Percentiles rank a stretch among this genome's conserved stretches.
Evolutionary conservation across 1,140 invertebrate genomes (phyloP).

Genomic region (Drosophila arawakana): DNA sequence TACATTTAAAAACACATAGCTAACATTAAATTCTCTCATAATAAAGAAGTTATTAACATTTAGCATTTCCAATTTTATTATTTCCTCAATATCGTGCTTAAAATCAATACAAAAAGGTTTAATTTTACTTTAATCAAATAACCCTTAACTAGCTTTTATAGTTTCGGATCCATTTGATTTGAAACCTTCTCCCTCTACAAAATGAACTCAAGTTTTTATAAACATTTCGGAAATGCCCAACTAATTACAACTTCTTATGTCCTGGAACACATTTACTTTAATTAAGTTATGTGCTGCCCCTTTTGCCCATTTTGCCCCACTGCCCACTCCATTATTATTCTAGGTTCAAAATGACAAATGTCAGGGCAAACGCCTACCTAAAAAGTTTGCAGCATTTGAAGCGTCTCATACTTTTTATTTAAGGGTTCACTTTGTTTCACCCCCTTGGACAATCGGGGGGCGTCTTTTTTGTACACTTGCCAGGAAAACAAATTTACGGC

Average conservation of each 20-base stretch:
- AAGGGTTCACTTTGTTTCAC: constrained; percentile 39
- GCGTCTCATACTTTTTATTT: constrained; percentile 70
- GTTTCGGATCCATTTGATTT: constrained; percentile 13
- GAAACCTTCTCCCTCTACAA: constrained; percentile 15
- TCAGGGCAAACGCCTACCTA: constrained; percentile 58
- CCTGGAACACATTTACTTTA: constrained; percentile 74
- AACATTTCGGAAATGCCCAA: constrained; percentile 63
- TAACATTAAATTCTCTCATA: no score
- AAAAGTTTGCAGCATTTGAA: constrained; percentile 69
- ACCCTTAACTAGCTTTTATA: not conserved
- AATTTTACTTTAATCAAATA: constrained; percentile 12
- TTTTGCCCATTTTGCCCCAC: constrained; percentile 2
- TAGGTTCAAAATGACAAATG: constrained; percentile 70
- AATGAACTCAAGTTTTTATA: constrained; percentile 49
- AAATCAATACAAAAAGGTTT: constrained; percentile 1
- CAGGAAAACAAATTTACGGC: constrained; percentile 77
- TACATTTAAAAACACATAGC: no score
- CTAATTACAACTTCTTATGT: constrained; percentile 77
- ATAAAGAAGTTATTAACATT: no score
- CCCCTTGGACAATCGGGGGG: constrained; percentile 22
- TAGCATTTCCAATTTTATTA: no score
- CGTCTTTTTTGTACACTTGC: constrained; percentile 49
- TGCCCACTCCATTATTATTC: not conserved
- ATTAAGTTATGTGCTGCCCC: constrained; percentile 65
- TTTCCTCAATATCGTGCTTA: not conserved